These are phyloP conservation scores for Theonella swinhoei DNA, from an alignment of 37 sponge, comb jelly and placozoan genomes.

Conservation along the genomic window DNA sequence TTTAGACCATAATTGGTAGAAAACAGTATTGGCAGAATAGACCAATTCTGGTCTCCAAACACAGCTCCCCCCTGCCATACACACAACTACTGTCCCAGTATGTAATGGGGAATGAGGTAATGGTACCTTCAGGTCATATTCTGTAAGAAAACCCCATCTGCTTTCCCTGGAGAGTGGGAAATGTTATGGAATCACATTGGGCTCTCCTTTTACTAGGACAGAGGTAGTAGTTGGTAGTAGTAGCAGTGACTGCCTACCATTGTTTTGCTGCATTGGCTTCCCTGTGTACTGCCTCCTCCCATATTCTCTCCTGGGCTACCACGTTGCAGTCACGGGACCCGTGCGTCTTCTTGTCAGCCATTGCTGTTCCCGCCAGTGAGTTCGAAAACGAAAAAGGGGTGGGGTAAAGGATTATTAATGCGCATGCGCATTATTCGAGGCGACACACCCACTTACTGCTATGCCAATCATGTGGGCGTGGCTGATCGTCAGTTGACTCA, in stretches of 20 bases:
- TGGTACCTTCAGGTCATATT: conserved; percentile 54
- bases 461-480: too few species aligned
- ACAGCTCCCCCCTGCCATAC: too few species aligned
- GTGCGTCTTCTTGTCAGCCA: conserved; percentile 8
- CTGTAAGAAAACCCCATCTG: conserved; percentile 57
- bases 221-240: not conserved
- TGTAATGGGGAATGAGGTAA: too few species aligned
- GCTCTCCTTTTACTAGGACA: too few species aligned
- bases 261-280: conserved; percentile 39
- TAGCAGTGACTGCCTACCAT: conserved; percentile 31
- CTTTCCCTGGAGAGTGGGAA: conserved; percentile 44
- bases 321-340: conserved; percentile 59
- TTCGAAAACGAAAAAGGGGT: too few species aligned
- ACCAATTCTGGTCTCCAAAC: too few species aligned
- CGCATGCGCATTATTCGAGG: not conserved
- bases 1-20: too few species aligned
- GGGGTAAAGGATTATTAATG: not conserved
- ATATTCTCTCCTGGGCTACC: conserved; percentile 68
- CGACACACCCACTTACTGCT: too few species aligned
- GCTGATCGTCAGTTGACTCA: too few species aligned
- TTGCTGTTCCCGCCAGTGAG: not conserved
- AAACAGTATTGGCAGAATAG: too few species aligned
- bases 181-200: too few species aligned
- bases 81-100: too few species aligned
- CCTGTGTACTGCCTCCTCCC: conserved; percentile 67